phyloP scores from a whole-genome alignment of 2,888 invertebrate species.

The Limulus polyphemus region DNA sequence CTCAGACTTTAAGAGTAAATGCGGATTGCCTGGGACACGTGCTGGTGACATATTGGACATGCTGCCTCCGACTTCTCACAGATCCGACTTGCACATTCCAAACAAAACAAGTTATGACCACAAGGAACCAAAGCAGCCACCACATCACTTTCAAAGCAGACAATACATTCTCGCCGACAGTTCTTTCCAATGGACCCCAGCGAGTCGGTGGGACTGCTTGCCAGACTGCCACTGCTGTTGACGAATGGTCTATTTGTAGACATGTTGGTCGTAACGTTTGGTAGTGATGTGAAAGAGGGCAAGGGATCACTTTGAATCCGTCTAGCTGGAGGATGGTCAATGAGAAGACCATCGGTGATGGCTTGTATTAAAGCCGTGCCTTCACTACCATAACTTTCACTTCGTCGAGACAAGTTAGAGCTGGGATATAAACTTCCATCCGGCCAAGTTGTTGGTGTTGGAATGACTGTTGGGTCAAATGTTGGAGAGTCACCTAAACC shows the following conservation, averaged over 20 bases:
- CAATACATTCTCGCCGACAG: slow-evolving; percentile 47
- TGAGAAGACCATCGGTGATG: slow-evolving; percentile 11
- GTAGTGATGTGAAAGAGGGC: slow-evolving; percentile 5
- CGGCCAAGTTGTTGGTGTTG: slow-evolving; percentile 18
- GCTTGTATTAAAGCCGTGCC: slow-evolving; percentile 14
- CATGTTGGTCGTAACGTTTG: slow-evolving; percentile 8
- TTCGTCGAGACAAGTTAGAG: slow-evolving; percentile 12
- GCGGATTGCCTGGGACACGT: slow-evolving; percentile 74
- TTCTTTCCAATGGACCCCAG: slow-evolving; percentile 21
- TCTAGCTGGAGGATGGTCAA: slow-evolving; percentile 34
- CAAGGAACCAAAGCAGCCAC: slow-evolving; percentile 85
- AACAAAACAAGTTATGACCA: slow-evolving; percentile 87
- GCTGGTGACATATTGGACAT: slow-evolving; percentile 75
- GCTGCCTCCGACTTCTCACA: slow-evolving; percentile 44
- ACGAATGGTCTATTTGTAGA: slow-evolving; percentile 13
- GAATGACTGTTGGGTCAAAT: slow-evolving; percentile 27
- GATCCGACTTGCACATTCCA: slow-evolving; percentile 70
- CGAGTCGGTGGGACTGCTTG: slow-evolving; percentile 22
- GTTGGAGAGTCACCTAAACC: slow-evolving; percentile 35
- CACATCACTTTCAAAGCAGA: slow-evolving; percentile 76
- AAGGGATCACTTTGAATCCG: slow-evolving; percentile 37
- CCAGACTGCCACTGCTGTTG: slow-evolving; percentile 33
- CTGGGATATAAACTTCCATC: slow-evolving; percentile 7
- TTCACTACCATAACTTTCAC: slow-evolving; percentile 11
- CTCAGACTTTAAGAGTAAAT: slow-evolving; percentile 41